phyloP scores from a whole-genome alignment of 2,113 vertebrate genomes.

The Irena cyanogastra region DNA sequence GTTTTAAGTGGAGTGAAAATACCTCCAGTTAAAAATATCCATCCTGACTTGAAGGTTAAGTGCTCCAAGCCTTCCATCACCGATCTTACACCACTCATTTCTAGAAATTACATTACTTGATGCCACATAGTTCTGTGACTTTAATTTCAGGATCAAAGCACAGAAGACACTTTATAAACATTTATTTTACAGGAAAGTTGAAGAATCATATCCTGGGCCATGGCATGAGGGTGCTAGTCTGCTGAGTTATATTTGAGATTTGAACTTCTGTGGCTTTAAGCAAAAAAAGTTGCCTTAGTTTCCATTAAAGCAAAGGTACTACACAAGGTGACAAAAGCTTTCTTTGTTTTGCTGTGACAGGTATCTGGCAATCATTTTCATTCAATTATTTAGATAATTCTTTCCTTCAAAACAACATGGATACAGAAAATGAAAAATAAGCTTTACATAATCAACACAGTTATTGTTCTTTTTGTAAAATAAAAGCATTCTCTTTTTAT shows the following conservation, averaged over 20 bases:
- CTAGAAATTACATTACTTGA: not conserved
- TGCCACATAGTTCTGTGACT: not conserved
- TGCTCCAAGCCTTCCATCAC: not conserved
- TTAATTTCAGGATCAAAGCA: not conserved
- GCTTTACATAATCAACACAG: not conserved
- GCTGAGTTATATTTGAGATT: not conserved
- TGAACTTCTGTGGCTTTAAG: not conserved
- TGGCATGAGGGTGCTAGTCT: accelerated
- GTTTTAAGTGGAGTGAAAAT: not conserved
- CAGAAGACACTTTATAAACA: not conserved
- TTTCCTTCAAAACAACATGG: not conserved
- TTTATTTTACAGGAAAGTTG: not conserved
- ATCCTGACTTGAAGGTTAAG: not conserved
- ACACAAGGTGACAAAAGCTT: not conserved
- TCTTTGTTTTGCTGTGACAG: not conserved
- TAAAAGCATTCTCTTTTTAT: not conserved
- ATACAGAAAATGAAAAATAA: not conserved
- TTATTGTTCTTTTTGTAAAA: not conserved
- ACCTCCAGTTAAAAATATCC: not conserved
- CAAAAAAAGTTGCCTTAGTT: not conserved
- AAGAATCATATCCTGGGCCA: not conserved
- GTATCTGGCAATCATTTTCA: not conserved
- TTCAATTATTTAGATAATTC: not conserved
- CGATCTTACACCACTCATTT: not conserved
- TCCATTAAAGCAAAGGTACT: not conserved